Conservation (phyloP, 2,888 invertebrate species). For the Tinea pellionella region DNA sequence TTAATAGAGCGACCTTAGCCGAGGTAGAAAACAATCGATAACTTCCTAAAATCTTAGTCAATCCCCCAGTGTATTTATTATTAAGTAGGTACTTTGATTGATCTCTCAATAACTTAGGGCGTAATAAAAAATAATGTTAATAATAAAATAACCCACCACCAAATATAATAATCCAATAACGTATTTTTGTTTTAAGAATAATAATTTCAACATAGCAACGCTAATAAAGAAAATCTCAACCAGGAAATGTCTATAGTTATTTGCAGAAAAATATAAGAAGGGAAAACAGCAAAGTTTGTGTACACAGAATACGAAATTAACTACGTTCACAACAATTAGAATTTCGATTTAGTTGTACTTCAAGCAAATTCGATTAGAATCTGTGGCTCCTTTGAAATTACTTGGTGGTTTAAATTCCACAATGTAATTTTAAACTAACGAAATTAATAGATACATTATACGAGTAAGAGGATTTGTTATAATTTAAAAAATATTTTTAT, state of each 20-base stretch:
- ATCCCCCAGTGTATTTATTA: too few relatives aligned
- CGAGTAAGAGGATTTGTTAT: too few relatives aligned
- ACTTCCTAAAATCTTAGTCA: too few relatives aligned
- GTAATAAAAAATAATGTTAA: too few relatives aligned
- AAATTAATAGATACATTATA: background rate
- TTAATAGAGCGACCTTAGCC: too few relatives aligned
- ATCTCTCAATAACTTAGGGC: too few relatives aligned
- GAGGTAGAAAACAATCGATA: too few relatives aligned
- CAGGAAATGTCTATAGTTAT: background rate
- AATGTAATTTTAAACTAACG: background rate
- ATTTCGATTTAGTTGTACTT: slow-evolving; percentile 1
- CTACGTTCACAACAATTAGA: background rate
- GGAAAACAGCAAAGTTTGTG: background rate
- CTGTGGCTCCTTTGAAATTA: slow-evolving; percentile 2
- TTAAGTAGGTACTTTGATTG: too few relatives aligned
- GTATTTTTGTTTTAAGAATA: too few relatives aligned
- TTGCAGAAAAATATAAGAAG: background rate
- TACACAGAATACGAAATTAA: background rate
- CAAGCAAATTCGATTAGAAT: background rate
- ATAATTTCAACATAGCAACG: background rate
- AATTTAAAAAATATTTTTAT: too few relatives aligned
- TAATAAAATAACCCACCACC: too few relatives aligned
- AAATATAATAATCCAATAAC: too few relatives aligned
- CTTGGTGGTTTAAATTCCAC: background rate
- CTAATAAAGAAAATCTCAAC: background rate